phyloP scores from a whole-genome alignment of 1,140 invertebrate genomes.

The Lucilia cuprina region DNA sequence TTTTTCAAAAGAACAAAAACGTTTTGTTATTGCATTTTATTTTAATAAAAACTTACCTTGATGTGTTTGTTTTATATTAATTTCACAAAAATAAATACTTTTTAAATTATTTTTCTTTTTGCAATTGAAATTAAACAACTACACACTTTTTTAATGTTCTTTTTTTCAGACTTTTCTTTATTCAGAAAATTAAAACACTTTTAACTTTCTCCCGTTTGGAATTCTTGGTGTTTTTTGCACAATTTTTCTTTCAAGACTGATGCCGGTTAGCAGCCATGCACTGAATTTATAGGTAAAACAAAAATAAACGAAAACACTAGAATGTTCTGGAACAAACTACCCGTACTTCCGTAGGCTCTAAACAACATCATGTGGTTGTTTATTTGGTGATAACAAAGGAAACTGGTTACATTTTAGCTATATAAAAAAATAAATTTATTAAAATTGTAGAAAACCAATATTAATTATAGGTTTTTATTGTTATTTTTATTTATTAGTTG shows the following conservation, averaged over 20 bases:
- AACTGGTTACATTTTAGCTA: neutral
- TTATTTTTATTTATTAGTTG: neutral
- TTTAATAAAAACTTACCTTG: neutral
- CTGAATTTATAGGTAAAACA: slow-evolving; percentile 29
- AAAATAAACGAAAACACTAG: slow-evolving; percentile 29
- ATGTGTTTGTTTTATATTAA: neutral
- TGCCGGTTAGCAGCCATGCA: slow-evolving; percentile 8
- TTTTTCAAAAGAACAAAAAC: too few relatives aligned
- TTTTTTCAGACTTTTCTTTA: neutral
- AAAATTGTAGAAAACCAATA: neutral
- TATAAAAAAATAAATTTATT: neutral
- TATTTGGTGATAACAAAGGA: neutral
- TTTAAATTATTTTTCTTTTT: neutral
- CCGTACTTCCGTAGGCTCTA: slow-evolving; percentile 34
- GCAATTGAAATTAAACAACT: neutral
- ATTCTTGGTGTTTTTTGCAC: slow-evolving; percentile 5
- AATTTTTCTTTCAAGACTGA: slow-evolving; percentile 36
- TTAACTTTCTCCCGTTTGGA: neutral
- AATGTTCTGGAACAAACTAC: slow-evolving; percentile 41
- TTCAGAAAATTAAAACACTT: neutral
- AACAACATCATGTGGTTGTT: slow-evolving; percentile 16
- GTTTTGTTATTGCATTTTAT: neutral
- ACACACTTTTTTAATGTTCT: neutral
- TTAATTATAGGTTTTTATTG: neutral
- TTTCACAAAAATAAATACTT: neutral